Evolutionary conservation across 1,140 invertebrate genomes (phyloP).

Genomic region (Bombus soroeensis): DNA sequence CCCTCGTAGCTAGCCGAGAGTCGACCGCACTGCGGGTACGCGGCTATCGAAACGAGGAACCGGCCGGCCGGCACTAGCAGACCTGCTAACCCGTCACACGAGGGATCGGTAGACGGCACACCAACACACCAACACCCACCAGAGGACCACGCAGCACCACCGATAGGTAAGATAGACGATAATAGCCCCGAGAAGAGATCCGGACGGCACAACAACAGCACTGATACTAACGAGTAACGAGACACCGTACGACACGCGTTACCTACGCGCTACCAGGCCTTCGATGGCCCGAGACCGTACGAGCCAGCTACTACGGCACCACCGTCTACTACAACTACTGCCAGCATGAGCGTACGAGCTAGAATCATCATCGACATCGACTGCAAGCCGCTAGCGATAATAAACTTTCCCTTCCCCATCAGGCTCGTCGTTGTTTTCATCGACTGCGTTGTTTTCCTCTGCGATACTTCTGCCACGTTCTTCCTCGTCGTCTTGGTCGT

Average conservation of each 20-base stretch:
- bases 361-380: background rate
- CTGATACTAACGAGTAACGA: slow-evolving; percentile 53
- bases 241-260: slow-evolving; percentile 42
- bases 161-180: slow-evolving; percentile 21
- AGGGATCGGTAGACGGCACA: slow-evolving; percentile 63
- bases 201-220: slow-evolving; percentile 64
- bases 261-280: slow-evolving; percentile 65
- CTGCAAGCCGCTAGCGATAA: background rate
- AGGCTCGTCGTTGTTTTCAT: slow-evolving; percentile 2
- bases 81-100: slow-evolving; percentile 42
- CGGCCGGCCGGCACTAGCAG: slow-evolving; percentile 55
- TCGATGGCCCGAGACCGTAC: slow-evolving; percentile 60
- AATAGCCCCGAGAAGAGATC: slow-evolving; percentile 57
- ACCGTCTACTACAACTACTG: slow-evolving; percentile 5
- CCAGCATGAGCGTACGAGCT: slow-evolving; percentile 24
- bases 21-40: slow-evolving; percentile 64
- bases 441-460: slow-evolving; percentile 9
- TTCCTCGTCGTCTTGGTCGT: slow-evolving; percentile 11
- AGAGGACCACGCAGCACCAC: slow-evolving; percentile 49
- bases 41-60: slow-evolving; percentile 48
- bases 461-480: background rate
- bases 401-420: slow-evolving; percentile 5
- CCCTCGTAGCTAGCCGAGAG: slow-evolving; percentile 39
- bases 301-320: slow-evolving; percentile 39
- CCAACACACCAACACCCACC: slow-evolving; percentile 63